Evolutionary conservation across 2,888 invertebrate species (phyloP).

Genomic region (Ecdyonurus torrentis): DNA sequence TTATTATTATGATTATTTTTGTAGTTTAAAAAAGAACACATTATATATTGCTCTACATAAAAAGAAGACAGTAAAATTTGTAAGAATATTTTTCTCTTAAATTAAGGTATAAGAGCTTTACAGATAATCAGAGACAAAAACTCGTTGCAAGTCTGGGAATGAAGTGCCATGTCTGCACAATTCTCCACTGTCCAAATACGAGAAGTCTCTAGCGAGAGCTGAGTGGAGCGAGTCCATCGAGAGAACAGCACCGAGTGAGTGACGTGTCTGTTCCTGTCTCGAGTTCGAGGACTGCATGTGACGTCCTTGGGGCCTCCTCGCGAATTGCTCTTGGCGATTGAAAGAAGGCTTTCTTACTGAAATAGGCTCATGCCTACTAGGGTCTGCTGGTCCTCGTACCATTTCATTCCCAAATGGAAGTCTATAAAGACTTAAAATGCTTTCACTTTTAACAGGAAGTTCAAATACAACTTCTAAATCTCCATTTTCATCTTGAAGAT

Average conservation of each 20-base stretch:
- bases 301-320: slow-evolving; percentile 9
- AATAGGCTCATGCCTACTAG: slow-evolving; percentile 16
- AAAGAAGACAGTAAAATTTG: no score
- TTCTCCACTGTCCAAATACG: slow-evolving; percentile 26
- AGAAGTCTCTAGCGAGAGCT: slow-evolving; percentile 23
- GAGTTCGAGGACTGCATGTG: slow-evolving; percentile 7
- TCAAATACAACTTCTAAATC: slow-evolving; percentile 13
- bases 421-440: slow-evolving; percentile 14
- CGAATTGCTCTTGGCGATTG: slow-evolving; percentile 6
- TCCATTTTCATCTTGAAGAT: slow-evolving; percentile 10
- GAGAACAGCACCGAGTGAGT: slow-evolving; percentile 17
- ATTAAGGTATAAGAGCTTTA: no score
- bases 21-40: no score
- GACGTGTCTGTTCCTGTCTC: slow-evolving; percentile 11
- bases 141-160: slow-evolving; percentile 36
- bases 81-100: no score
- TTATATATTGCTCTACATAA: no score
- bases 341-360: slow-evolving; percentile 19
- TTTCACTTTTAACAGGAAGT: slow-evolving; percentile 14
- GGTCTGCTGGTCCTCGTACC: background rate
- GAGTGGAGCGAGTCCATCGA: slow-evolving; percentile 26
- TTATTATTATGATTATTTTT: no score
- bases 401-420: slow-evolving; percentile 11
- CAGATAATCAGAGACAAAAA: slow-evolving; percentile 33
- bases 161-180: slow-evolving; percentile 25